Percentiles rank a stretch among this genome's conserved stretches.
Conservation (phyloP, 1,140 invertebrate genomes). For the Druon quercuslanigerum region DNA sequence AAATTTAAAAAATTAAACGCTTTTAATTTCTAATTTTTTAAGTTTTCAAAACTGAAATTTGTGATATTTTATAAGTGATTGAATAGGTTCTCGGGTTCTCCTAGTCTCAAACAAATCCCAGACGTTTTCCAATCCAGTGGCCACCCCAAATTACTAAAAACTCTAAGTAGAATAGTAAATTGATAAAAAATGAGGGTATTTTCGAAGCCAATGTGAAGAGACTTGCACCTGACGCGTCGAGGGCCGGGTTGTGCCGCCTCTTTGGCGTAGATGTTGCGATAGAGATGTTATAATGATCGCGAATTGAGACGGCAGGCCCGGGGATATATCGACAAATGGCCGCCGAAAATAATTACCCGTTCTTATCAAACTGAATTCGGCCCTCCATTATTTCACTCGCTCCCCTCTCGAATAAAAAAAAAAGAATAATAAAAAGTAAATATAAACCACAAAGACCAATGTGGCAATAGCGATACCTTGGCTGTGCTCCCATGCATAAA, state of each 20-base stretch:
- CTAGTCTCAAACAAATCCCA: no score
- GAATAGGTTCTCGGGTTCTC: no score
- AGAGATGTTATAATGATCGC: constrained; percentile 60
- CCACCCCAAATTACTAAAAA: not conserved
- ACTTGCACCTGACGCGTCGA: constrained; percentile 67
- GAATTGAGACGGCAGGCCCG: constrained; percentile 55
- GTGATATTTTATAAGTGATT: no score
- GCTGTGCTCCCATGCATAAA: constrained; percentile 13
- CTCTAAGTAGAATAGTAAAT: not conserved
- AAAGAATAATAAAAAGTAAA: constrained; percentile 13
- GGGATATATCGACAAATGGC: constrained; percentile 50
- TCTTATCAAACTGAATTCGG: not conserved
- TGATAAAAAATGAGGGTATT: not conserved
- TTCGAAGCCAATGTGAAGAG: not conserved
- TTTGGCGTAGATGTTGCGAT: constrained; percentile 63
- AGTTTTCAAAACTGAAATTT: no score
- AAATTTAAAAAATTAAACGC: no score
- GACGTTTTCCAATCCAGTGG: no score
- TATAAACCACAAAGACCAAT: constrained; percentile 10
- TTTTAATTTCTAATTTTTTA: no score
- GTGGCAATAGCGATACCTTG: constrained; percentile 32
- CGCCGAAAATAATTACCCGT: constrained; percentile 48
- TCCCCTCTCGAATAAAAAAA: constrained; percentile 32
- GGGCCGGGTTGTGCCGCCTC: constrained; percentile 44
- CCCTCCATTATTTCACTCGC: not conserved